Evolutionary conservation across 30 jellyfish, hydroid and myxozoan species (phyloP).

Genomic region (Phacellophora camtschatica): DNA sequence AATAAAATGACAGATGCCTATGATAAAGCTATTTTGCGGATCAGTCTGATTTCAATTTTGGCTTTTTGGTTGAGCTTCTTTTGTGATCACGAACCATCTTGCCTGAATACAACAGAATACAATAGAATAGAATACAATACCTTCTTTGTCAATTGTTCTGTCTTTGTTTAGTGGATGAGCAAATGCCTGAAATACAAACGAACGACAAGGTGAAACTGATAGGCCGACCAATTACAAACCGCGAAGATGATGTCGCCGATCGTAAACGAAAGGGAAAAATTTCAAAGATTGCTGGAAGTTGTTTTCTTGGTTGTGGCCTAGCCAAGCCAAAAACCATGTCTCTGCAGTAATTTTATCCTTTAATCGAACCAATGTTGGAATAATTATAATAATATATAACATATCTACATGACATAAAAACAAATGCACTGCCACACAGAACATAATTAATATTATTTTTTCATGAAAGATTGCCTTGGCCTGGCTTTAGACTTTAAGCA

Average conservation of each 20-base stretch:
- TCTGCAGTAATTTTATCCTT: background rate
- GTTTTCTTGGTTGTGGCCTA: conserved; percentile 78
- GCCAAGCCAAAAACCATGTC: conserved; percentile 44
- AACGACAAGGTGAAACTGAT: conserved; percentile 54
- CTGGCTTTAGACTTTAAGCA: no score
- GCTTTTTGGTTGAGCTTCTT: conserved; percentile 34
- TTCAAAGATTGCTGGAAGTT: conserved; percentile 73
- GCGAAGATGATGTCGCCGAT: conserved; percentile 52
- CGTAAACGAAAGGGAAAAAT: conserved; percentile 66
- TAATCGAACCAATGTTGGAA: no score
- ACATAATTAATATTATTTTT: no score
- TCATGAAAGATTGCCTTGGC: no score
- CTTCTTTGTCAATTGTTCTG: conserved; percentile 76
- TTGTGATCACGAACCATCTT: no score
- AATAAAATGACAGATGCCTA: no score
- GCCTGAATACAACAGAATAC: no score
- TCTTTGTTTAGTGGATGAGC: conserved; percentile 79
- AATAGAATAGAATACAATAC: conserved; percentile 1
- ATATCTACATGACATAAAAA: no score
- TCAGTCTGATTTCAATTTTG: conserved; percentile 78
- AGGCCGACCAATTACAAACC: conserved; percentile 44
- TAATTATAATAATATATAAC: no score
- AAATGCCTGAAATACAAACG: conserved; percentile 35
- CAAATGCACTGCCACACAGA: no score
- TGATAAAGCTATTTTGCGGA: no score